phyloP scores from a whole-genome alignment of 2,888 invertebrate species.

The Phania funesta region DNA sequence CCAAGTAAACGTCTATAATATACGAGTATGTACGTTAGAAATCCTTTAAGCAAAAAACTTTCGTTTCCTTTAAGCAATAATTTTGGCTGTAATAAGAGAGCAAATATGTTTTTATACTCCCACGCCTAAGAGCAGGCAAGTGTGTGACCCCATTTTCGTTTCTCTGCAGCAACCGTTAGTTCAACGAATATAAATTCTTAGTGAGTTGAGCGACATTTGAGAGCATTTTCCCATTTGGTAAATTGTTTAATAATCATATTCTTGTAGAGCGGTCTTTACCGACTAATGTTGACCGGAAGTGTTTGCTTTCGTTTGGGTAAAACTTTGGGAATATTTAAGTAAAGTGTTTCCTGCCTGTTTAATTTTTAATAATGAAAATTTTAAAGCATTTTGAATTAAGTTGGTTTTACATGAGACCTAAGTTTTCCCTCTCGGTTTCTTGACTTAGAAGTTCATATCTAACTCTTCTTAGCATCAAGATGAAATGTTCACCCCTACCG shows the following conservation, averaged over 20 bases:
- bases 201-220: neutral
- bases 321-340: neutral
- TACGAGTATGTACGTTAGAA: slow-evolving; percentile 2
- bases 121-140: slow-evolving; percentile 26
- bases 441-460: too few species aligned
- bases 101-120: slow-evolving; percentile 26
- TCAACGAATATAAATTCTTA: neutral
- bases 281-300: slow-evolving; percentile 9
- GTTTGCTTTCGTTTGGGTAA: slow-evolving; percentile 10
- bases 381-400: too few species aligned
- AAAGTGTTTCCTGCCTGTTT: slow-evolving; percentile 1
- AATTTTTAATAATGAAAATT: too few species aligned
- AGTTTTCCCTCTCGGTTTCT: too few species aligned
- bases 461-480: too few species aligned
- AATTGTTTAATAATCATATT: neutral
- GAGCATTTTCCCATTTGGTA: neutral
- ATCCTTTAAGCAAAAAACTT: slow-evolving; percentile 37
- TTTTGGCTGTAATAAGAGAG: neutral
- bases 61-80: slow-evolving; percentile 41
- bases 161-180: slow-evolving; percentile 26
- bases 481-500: too few species aligned
- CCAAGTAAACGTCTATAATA: neutral
- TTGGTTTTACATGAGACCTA: too few species aligned
- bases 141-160: slow-evolving; percentile 4
- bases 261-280: neutral